Percentiles rank a stretch among this genome's conserved stretches.
These are phyloP conservation scores for Cheilosia scutellata DNA, from an alignment of 2,888 invertebrate species.

Conservation along the genomic window DNA sequence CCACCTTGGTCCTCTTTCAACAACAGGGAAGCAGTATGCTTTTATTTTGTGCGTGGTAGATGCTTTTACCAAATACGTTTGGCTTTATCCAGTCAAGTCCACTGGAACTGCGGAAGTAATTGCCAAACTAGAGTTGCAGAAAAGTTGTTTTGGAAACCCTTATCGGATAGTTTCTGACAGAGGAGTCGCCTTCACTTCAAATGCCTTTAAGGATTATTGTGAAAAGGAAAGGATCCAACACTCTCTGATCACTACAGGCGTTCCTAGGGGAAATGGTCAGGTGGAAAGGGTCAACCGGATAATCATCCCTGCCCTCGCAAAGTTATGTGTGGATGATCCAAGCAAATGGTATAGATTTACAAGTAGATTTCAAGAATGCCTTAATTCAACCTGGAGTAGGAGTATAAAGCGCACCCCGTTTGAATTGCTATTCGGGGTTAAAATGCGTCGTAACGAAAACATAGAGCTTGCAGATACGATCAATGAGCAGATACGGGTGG, in stretches of 20 bases:
- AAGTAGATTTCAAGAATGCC: neutral
- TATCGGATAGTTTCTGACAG: neutral
- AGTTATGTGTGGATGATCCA: neutral
- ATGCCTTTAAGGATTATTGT: neutral
- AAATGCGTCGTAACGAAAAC: neutral
- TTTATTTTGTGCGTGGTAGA: constrained; percentile 13
- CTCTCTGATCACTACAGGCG: neutral
- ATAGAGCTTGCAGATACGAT: neutral
- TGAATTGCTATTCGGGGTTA: neutral
- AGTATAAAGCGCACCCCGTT: neutral
- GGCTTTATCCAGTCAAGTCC: constrained; percentile 21
- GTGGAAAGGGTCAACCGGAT: neutral
- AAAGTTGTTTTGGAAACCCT: constrained; percentile 2
- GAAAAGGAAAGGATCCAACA: neutral
- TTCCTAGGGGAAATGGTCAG: constrained; percentile 33
- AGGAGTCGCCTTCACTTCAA: neutral
- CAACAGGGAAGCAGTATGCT: neutral
- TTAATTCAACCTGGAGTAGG: neutral
- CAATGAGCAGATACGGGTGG: neutral
- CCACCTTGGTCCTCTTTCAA: neutral
- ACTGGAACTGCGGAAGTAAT: constrained; percentile 4
- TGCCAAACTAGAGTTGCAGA: neutral
- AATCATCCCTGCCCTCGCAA: neutral
- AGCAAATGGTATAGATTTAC: neutral
- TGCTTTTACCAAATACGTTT: constrained; percentile 31